A percentile compares a stretch with the other conserved stretches of the same genome.
Evolutionary conservation across 2,888 invertebrate genomes (phyloP).

Genomic region (Copidosoma aretas): DNA sequence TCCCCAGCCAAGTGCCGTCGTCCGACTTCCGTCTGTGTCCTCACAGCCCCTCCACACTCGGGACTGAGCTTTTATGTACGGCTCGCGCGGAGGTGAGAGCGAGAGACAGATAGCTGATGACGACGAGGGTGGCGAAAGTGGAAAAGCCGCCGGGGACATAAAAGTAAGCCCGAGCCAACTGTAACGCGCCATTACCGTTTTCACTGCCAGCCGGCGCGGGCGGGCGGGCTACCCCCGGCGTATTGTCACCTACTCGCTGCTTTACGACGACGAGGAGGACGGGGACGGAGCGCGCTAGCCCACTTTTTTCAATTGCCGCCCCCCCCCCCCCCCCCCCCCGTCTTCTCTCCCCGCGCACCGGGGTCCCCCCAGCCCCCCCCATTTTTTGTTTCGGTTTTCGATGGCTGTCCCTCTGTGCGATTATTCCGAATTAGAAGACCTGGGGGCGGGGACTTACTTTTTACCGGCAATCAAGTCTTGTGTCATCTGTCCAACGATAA

Average conservation of each 20-base stretch:
- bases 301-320: background rate
- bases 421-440: too few relatives aligned
- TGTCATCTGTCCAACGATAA: too few relatives aligned
- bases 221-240: background rate
- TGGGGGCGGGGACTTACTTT: too few relatives aligned
- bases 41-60: conserved; percentile 35
- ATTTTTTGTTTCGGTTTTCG: too few relatives aligned
- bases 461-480: too few relatives aligned
- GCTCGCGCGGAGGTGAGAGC: conserved; percentile 17
- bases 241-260: conserved; percentile 4
- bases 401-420: too few relatives aligned
- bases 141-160: conserved; percentile 50
- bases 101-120: conserved; percentile 35
- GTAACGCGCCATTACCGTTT: conserved; percentile 52
- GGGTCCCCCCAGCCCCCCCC: too few relatives aligned
- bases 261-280: conserved; percentile 28
- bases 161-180: conserved; percentile 56
- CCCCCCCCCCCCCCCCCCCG: background rate
- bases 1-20: conserved; percentile 1
- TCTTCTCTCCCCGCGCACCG: background rate
- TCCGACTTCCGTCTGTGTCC: too few relatives aligned
- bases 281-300: conserved; percentile 9
- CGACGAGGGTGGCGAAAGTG: conserved; percentile 28
- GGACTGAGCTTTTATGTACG: conserved; percentile 17
- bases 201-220: background rate